Base-by-base conservation (phyloP, 2,113 vertebrate species). In the Sakesphorus luctuosus region DNA sequence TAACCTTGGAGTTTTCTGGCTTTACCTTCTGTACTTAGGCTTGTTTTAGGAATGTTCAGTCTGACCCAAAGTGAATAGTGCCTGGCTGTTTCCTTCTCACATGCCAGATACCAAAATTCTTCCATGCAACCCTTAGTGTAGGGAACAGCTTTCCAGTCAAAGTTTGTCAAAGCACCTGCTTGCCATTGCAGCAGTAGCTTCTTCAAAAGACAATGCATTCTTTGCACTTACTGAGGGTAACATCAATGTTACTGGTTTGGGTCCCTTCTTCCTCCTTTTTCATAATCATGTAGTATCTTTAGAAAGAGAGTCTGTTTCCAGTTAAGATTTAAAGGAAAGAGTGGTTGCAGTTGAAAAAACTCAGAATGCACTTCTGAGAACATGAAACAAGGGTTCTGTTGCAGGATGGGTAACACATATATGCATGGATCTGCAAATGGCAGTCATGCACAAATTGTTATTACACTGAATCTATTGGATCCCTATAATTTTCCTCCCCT, bases 241-340 rank as follows among this genome's bases (percentile, higher is more conserved):
- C 5, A 40, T 62, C 10, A 35, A 5, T n/a, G 6, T 40, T 21
- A 18, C 0, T 1, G 44, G 4, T 17, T 56, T 40, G 38, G 20
- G 4, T 3, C 25, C 18, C 31, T n/a, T 50, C 23, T 2, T 0
- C 10, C 4, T 8, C 5, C 8, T 0, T 0, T 76, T 83, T 21
- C 2, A 0, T 84, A 3, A 19, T 50, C 6, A 7, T 75, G 13
- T 35, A 21, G 20, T 72, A 29, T 65, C 31, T 56, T 87, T 46
- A 55, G 53, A 50, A 31, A 35, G 3, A 50, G 7, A 36, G 4
- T 65, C 25, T 66, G 4, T 81, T 91, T 77, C 11, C 28, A 65
- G 5, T 26, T 35, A 29, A 77, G 36, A 53, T 67, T 46, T 59
- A 11, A 49, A 62, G 14, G 10, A 11, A 38, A 14, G 5, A 38